Evolutionary conservation across 2,797 vertebrate species (phyloP).

Genomic region (Melanotaenia boesemani): DNA sequence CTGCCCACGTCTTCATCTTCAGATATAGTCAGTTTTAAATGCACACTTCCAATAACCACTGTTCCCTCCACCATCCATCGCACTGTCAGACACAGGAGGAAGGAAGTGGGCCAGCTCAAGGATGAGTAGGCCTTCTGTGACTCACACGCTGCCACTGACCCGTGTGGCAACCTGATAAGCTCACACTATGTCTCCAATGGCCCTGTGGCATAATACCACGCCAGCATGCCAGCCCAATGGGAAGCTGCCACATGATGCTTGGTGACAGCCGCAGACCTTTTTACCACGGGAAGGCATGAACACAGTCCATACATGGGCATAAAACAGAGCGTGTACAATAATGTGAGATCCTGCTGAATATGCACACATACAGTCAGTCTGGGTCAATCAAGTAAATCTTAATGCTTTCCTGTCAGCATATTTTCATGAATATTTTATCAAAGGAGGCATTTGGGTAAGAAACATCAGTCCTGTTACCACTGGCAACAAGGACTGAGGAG

Average conservation of each 20-base stretch:
- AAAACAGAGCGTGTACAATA: conserved; percentile 24
- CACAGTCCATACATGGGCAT: conserved; percentile 67
- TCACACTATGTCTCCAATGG: conserved; percentile 76
- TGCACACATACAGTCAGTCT: conserved; percentile 54
- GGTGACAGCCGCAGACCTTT: conserved; percentile 62
- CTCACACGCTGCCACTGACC: conserved; percentile 78
- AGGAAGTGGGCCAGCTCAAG: conserved; percentile 62
- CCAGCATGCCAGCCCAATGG: conserved; percentile 65
- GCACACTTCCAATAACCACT: conserved; percentile 2
- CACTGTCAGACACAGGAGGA: conserved; percentile 44
- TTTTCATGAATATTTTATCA: conserved; percentile 53
- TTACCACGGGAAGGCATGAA: conserved; percentile 32
- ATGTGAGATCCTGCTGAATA: conserved; percentile 48
- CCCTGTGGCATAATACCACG: conserved; percentile 67
- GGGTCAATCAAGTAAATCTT: conserved; percentile 55
- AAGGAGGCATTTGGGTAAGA: conserved; percentile 46
- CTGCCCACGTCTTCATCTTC: not conserved
- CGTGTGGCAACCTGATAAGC: conserved; percentile 77
- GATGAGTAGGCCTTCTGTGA: conserved; percentile 70
- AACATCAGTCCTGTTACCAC: conserved; percentile 36
- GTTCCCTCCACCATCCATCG: not conserved
- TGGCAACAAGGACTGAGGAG: conserved; percentile 34
- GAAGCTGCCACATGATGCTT: conserved; percentile 67
- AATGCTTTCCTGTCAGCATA: conserved; percentile 36
- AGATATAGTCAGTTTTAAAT: not conserved